Base-by-base conservation (phyloP, 2,888 invertebrate species). In the Autographa gamma region DNA sequence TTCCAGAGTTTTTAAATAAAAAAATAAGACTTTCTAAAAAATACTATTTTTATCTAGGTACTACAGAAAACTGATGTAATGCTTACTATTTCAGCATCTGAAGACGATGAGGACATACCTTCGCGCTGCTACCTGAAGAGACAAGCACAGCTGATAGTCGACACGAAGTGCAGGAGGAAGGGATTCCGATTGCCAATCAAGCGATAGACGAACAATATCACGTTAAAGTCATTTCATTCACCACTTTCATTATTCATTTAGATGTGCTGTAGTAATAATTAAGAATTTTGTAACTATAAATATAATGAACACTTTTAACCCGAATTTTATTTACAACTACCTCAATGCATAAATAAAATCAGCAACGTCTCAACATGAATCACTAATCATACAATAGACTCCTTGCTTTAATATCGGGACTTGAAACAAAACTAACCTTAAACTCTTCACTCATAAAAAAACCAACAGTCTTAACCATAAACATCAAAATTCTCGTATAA, bases 81-180 rank as follows among this genome's bases (percentile, higher is more conserved):
- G 13, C 9, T 13, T 13, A 2, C 0, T 48, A 4, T 88, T 89
- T 13, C 90, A 96, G 96, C 96, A 5, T 97, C 97, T 0, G 98
- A 98, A 72, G 98, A 98, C 76, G 98, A 98, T 85, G 98, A 97
- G 77, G 98, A 98, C 86, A 97, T 98, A 59, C 98, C 98, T 0
- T 97, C 98, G 0, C 96, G 98, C 63, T 97, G 97, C 75, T 97
- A 96, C 89, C 92, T 98, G 72, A 98, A 98, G 92, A 96, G 98
- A 71, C 98, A 98, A 90, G 98, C 98, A 0, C 98, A 98, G 86
- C 91, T 98, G 25, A 97, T 98, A 60, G 97, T 98, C 3, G 98
- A 98, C 89, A 97, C 98, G 9, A 98, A 98, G 88, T 97, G 97
- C 77, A 96, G 98, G 48, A 96, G 98, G 63, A 98, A 98, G 90